Conservation (phyloP, 1,140 invertebrate species). For the Drosophila littoralis region DNA sequence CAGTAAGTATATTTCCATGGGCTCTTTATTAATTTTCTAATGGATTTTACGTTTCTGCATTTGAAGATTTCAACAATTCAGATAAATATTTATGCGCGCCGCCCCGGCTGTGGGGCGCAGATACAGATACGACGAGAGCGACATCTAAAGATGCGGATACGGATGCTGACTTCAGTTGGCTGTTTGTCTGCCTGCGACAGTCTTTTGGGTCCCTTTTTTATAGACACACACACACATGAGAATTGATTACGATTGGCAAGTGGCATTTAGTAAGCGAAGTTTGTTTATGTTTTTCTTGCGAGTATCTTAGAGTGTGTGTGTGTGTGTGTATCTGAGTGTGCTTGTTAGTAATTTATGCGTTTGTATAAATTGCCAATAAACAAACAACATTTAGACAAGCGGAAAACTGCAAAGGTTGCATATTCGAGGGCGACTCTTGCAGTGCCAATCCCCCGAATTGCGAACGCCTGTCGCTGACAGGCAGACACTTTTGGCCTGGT, state of each 20-base stretch:
- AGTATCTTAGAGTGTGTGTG: conserved; percentile 17
- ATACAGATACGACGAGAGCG: conserved; percentile 1
- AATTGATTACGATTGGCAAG: conserved; percentile 82
- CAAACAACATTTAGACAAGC: conserved; percentile 42
- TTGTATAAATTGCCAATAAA: conserved; percentile 80
- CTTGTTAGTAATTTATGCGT: conserved; percentile 69
- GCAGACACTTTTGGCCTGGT: conserved; percentile 44
- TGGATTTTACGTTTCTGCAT: conserved; percentile 81
- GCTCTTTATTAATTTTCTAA: conserved; percentile 84
- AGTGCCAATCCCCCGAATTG: background rate
- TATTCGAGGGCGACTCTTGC: conserved; percentile 5
- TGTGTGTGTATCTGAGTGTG: conserved; percentile 12
- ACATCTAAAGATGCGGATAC: conserved; percentile 42
- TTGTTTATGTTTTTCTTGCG: conserved; percentile 69
- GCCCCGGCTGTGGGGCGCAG: conserved; percentile 18
- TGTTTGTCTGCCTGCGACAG: conserved; percentile 43
- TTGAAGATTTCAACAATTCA: conserved; percentile 78
- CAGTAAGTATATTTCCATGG: conserved; percentile 41
- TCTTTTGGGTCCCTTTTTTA: conserved; percentile 61
- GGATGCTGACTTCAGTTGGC: conserved; percentile 51
- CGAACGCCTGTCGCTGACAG: conserved; percentile 9
- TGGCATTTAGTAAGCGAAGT: conserved; percentile 76
- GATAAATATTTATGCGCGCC: conserved; percentile 75
- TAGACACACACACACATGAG: conserved; percentile 57
- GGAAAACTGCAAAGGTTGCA: conserved; percentile 68